Evolutionary conservation across 2,113 vertebrate species (phyloP), one percentile per base, ranked within the genome.

Genomic region (Raphicerus campestris): DNA sequence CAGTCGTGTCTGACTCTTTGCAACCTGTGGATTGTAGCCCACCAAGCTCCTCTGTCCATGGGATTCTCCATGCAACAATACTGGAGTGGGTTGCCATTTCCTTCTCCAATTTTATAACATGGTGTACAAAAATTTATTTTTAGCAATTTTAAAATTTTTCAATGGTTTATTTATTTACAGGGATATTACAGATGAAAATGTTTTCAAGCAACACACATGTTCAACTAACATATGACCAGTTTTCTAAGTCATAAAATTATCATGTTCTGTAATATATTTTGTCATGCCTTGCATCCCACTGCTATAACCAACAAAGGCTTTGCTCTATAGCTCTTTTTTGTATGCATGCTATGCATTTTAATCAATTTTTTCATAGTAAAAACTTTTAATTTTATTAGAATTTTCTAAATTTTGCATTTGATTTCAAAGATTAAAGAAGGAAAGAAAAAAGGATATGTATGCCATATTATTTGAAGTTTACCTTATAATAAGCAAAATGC

Each of bases 341-440:
- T 93, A 81, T 89, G 96, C 97, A 97, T 94, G 96, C 14, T 73
- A 6, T 84, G 88, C 3, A 20, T 91, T 61, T 96, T 3, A 3
- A 22, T 58, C 26, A 32, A 16, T 35, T 63, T 78, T 73, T 89
- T 32, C 19, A 94, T 30, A 30, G 10, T 58, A 51, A 94, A 55
- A 91, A 49, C 75, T 35, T 81, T 58, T 49, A 15, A 39, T 96
- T 93, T 89, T 13, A 55, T 95, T 49, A 83, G 7, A 16, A 32
- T 92, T 95, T 26, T 58, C 2, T 97, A 13, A 95, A 55, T 97
- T 98, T 97, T 97, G 94, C 45, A 89, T 92, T 97, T 93, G 78
- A 20, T 97, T 98, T 97, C 96, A 97, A 90, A 94, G 28, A 35
- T 30, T 10, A 22, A 83, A n/a, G 58, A 63, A 93, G 11, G 53